Evolutionary conservation across 2,888 invertebrate genomes (phyloP), one percentile per base, ranked within the genome.

Genomic region (Stenoptilia bipunctidactyla): DNA sequence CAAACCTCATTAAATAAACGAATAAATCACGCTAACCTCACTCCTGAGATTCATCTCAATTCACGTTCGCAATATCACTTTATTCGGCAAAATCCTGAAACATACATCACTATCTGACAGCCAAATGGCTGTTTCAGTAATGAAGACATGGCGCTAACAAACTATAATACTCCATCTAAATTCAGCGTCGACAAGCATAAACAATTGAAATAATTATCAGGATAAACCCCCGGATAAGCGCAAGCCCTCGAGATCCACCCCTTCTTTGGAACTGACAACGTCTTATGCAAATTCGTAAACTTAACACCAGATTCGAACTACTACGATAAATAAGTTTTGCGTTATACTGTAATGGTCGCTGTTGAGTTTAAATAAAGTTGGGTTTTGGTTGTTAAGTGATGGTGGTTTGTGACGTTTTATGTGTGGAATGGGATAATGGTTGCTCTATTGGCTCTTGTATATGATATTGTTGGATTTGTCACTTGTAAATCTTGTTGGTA

Each of bases 121-220:
- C 47, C 56, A 50, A 52, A 57, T 42, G 40, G 46, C 57, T 48
- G 55, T 55, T 50, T 56, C 50, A 36, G 57, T 75, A 77, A 82
- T 79, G 74, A 77, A 80, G 77, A 80, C 70, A 70, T 53, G 61
- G 61, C 61, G 66, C 61, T 61, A 58, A 74, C 73, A 75, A 83
- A 80, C 80, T 80, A 83, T 83, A 83, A 83, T 83, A 73, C 75
- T 66, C 80, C 65, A 83, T 82, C 67, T 80, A 80, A 82, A 82
- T 82, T 75, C 80, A 76, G 64, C 68, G 80, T 73, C 73, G 82
- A 80, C 80, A 77, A 70, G 79, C 79, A 80, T 79, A 80, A 83
- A 82, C 83, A 83, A 80, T 83, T 80, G 80, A 83, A 82, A 83
- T 83, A 83, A 83, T 83, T 83, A 83, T 82, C 80, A 70, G 79